These are phyloP conservation scores for Cricetomys ansorgei DNA, from an alignment of 2,113 vertebrate species.

Conservation along the genomic window DNA sequence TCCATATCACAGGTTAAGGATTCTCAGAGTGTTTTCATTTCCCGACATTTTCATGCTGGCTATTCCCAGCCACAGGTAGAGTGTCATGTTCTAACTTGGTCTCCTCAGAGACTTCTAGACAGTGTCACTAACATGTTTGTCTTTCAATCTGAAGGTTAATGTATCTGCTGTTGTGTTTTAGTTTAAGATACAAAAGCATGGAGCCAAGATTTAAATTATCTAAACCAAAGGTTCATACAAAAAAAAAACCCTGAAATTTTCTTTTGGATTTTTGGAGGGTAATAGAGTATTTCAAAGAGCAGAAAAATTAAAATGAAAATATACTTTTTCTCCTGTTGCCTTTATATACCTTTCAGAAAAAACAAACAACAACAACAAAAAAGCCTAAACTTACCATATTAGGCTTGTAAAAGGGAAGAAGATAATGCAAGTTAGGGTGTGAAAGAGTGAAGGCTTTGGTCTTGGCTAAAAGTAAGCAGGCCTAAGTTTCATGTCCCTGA, in stretches of 20 bases:
- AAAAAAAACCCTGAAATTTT: neutral
- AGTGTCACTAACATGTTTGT: slow-evolving; percentile 6
- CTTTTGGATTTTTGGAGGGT: neutral
- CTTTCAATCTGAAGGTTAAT: slow-evolving; percentile 34
- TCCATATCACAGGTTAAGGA: slow-evolving; percentile 34
- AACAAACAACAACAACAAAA: neutral
- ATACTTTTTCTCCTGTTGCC: neutral
- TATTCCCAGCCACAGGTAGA: slow-evolving; percentile 69
- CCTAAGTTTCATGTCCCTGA: no score
- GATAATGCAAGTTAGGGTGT: neutral
- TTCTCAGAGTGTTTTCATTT: slow-evolving; percentile 74
- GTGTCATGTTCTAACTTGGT: slow-evolving; percentile 27
- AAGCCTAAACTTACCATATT: neutral
- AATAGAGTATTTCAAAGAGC: neutral
- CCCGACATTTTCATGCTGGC: slow-evolving; percentile 79
- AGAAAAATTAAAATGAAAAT: slow-evolving; percentile 60
- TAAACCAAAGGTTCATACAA: neutral
- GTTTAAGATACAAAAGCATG: slow-evolving; percentile 42
- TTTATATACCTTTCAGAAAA: neutral
- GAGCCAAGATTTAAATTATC: slow-evolving; percentile 39
- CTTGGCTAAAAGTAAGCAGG: no score
- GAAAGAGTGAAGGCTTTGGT: no score
- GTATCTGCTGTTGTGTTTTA: neutral
- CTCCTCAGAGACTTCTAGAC: slow-evolving; percentile 41
- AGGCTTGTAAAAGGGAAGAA: neutral